phyloP scores from a whole-genome alignment of 2,888 invertebrate genomes.

The Meghimatium bilineatum region DNA sequence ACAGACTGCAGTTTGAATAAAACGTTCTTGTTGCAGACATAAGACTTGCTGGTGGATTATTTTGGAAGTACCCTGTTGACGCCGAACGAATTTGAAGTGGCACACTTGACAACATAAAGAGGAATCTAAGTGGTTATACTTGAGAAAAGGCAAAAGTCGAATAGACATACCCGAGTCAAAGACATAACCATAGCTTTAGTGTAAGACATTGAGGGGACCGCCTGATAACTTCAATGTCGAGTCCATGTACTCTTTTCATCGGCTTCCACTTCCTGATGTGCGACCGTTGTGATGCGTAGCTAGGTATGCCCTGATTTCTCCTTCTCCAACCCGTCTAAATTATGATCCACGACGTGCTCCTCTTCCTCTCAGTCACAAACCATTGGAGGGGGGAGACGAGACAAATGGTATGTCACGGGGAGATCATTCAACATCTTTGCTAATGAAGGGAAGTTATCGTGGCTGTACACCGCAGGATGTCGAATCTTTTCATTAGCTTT shows the following conservation, averaged over 20 bases:
- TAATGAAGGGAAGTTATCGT: neutral
- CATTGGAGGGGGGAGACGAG: neutral
- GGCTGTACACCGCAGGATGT: neutral
- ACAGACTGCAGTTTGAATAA: too few relatives aligned
- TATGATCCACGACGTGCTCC: neutral
- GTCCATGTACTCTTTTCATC: neutral
- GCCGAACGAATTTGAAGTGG: too few relatives aligned
- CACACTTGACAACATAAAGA: too few relatives aligned
- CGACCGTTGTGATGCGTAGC: neutral
- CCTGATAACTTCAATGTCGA: too few relatives aligned
- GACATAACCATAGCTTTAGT: too few relatives aligned
- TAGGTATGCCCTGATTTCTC: neutral
- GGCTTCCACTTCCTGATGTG: neutral
- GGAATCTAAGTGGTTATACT: too few relatives aligned
- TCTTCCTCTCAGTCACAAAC: neutral
- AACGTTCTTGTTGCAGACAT: too few relatives aligned
- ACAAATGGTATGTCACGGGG: neutral
- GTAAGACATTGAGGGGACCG: too few relatives aligned
- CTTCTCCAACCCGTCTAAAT: neutral
- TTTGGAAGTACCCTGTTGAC: too few relatives aligned
- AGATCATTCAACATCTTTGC: neutral
- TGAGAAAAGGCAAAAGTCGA: too few relatives aligned
- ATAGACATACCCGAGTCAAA: too few relatives aligned
- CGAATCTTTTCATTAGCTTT: neutral
- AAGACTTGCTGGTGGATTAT: too few relatives aligned